These are phyloP conservation scores for Amiota minor DNA, from an alignment of 2,888 invertebrate species.

Conservation along the genomic window DNA sequence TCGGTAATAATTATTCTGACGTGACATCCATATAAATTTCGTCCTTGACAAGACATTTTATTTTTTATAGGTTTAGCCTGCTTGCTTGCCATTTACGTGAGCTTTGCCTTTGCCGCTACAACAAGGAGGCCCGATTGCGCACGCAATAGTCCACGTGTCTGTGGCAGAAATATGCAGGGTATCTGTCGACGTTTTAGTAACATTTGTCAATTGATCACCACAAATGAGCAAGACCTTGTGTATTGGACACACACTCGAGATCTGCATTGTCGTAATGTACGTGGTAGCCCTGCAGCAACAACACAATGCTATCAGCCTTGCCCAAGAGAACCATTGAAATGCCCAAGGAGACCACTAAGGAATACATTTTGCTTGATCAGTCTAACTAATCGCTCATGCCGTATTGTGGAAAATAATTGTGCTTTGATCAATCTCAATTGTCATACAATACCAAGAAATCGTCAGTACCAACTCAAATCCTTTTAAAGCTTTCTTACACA, in stretches of 20 bases:
- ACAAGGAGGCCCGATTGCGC: slow-evolving; percentile 35
- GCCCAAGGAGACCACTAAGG: slow-evolving; percentile 23
- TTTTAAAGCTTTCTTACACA: too few species aligned
- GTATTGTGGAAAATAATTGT: slow-evolving; percentile 49
- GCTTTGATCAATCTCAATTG: slow-evolving; percentile 54
- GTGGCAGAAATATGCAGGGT: slow-evolving; percentile 42
- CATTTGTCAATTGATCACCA: slow-evolving; percentile 49
- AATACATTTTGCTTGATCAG: slow-evolving; percentile 50
- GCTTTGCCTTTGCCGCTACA: too few species aligned
- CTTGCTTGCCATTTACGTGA: too few species aligned
- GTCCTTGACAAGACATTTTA: too few species aligned
- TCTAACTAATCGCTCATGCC: slow-evolving; percentile 44
- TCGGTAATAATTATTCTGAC: too few species aligned
- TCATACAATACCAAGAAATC: slow-evolving; percentile 39
- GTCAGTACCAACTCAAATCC: slow-evolving; percentile 43
- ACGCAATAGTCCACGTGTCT: slow-evolving; percentile 47
- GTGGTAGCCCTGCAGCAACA: neutral
- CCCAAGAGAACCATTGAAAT: slow-evolving; percentile 42
- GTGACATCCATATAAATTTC: too few species aligned
- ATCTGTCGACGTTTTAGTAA: slow-evolving; percentile 50
- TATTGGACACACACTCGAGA: slow-evolving; percentile 41
- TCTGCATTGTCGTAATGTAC: slow-evolving; percentile 44
- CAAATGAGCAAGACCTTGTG: neutral
- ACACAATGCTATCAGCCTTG: slow-evolving; percentile 30
- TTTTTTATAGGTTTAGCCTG: too few species aligned